These are phyloP conservation scores for Saccostrea glomerata DNA, from an alignment of 1,140 invertebrate species.

Conservation along the genomic window DNA sequence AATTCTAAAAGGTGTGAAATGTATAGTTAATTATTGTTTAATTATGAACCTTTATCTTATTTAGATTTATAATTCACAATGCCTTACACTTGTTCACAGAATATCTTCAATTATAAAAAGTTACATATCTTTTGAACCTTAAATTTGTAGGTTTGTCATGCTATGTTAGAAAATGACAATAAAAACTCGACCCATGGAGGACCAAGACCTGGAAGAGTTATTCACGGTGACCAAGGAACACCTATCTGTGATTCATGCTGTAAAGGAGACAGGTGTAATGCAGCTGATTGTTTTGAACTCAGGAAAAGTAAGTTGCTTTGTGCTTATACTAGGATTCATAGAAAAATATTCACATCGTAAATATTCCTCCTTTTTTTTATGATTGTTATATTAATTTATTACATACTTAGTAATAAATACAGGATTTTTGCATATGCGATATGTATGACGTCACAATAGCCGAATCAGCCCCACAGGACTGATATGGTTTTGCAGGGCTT, in stretches of 20 bases:
- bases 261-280: constrained; percentile 24
- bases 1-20: no score
- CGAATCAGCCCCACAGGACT: no score
- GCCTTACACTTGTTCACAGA: background rate
- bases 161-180: constrained; percentile 6
- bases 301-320: constrained; percentile 27
- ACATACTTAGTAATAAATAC: no score
- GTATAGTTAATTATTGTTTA: no score
- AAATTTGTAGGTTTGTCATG: background rate
- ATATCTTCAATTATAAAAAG: background rate
- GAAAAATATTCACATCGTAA: no score
- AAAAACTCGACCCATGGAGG: background rate
- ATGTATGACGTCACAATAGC: no score
- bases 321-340: no score
- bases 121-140: background rate
- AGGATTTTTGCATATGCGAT: no score
- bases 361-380: no score
- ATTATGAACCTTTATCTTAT: background rate
- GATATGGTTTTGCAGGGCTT: no score
- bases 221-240: constrained; percentile 5
- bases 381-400: no score
- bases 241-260: constrained; percentile 26
- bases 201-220: background rate
- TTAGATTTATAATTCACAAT: background rate
- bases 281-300: constrained; percentile 17